Base-by-base conservation (phyloP, 2,797 vertebrate species). In the Echiichthys vipera region DNA sequence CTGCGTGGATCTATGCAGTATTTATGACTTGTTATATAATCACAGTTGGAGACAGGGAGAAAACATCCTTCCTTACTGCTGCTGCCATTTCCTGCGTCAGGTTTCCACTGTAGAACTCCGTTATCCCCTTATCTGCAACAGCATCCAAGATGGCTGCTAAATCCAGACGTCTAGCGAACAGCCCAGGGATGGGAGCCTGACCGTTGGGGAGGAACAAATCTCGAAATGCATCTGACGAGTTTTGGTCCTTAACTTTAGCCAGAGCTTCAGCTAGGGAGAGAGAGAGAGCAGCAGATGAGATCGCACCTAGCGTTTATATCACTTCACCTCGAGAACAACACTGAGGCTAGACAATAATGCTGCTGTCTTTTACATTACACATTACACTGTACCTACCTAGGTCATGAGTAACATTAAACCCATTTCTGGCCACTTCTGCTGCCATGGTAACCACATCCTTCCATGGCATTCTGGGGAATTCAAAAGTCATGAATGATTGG, bases 361-460 rank as follows among this genome's bases (percentile, higher is more conserved):
- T 30, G 10, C 2, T 8, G 32, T 47, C 17, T n/a, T n/a, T 29
- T 17, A 30, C 7, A 43, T 7, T 0, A 0, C 14, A 32, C 25
- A 78, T 45, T 49, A 53, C 14, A 24, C 53, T 54, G 30, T 39
- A 80, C 95, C 95, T 93, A 99, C 98, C 96, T 64, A 99, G 92
- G 74, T 98, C 97, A 24, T 96, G 96, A n/a, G 97, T 99, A 69
- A 99, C 92, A 58, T 99, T 99, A 81, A 99, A 99, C 78, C 98
- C 98, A 34, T 95, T 94, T 88, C 94, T 95, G 77, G 97, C 98
- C 0, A 99, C 94, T 51, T 93, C 74, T 1, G 97, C 97, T 14
- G 88, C 94, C 43, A 96, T 93, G 32, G 94, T 87, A 90, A 99
- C 92, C 57, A 99, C 93, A 79, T 97, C 90, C 6, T 95, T 95